Base-by-base conservation (phyloP, 2,113 vertebrate genomes). In the Antechinus stuartii region DNA sequence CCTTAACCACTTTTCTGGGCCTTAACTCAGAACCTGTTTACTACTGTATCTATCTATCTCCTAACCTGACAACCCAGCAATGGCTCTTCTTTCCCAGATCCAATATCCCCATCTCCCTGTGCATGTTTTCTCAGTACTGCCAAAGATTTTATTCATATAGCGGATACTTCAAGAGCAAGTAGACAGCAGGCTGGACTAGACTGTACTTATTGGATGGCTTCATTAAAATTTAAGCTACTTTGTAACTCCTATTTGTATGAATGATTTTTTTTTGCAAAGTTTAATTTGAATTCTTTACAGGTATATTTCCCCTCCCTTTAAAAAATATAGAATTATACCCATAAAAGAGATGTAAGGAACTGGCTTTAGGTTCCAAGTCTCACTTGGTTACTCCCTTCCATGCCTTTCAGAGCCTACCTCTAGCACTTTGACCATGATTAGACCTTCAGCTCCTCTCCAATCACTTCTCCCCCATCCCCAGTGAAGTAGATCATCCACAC, bases 261-360 rank as follows among this genome's bases (percentile, higher is more conserved):
- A 42, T 84, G 68, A 22, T 84, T 84, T 56, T 56, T 56, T 56
- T 84, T 84, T 84, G 42, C n/a, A 84, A 90, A 91, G 61, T 96
- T 96, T 93, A 90, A 97, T 53, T 92, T 55, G 42, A 54, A 95
- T 96, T 57, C 42, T 95, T 97, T 97, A 96, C 95, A 98, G 97
- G 98, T 96, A 98, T 95, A 96, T 97, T 96, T 19, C 19, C 35
- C 54, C 54, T 2, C 6, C 96, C 93, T 97, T 89, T 94, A 96
- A 84, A 84, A 95, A 94, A 90, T 92, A 56, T 94, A 68, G 90
- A 97, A 96, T 95, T 91, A 97, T 91, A 55, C 96, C 93, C 94
- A 55, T 54, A 92, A 92, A 89, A 94, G 49, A 94, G 84, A 11
- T 27, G 47, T 91, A 54, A 91, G 14, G 93, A 53, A 93, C 93